Evolutionary conservation across 2,888 invertebrate species (phyloP).

Genomic region (Neocrepidodera transversa): DNA sequence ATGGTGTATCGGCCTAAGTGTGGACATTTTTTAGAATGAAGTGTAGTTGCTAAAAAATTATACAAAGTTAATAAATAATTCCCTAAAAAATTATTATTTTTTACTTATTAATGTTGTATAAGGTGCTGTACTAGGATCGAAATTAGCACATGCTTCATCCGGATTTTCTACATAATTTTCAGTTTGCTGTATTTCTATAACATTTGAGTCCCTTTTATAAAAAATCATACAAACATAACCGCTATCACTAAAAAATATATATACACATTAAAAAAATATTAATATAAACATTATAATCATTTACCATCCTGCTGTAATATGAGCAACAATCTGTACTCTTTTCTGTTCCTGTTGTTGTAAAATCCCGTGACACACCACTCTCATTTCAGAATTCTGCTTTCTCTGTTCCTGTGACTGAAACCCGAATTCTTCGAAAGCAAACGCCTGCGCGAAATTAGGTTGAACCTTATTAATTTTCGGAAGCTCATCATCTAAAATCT

Average conservation of each 20-base stretch:
- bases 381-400: conserved; percentile 62
- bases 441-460: conserved; percentile 44
- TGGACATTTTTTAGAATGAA: conserved; percentile 72
- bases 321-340: conserved; percentile 74
- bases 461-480: conserved; percentile 44
- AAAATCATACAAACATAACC: conserved; percentile 82
- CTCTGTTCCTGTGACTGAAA: conserved; percentile 57
- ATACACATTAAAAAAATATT: background rate
- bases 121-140: conserved; percentile 62
- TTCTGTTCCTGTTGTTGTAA: conserved; percentile 66
- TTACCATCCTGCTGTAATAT: conserved; percentile 81
- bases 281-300: conserved; percentile 45
- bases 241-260: conserved; percentile 69
- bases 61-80: background rate
- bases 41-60: conserved; percentile 65
- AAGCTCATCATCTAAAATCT: conserved; percentile 57
- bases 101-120: conserved; percentile 74
- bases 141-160: conserved; percentile 71
- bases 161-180: conserved; percentile 64
- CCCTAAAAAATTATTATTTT: too few relatives aligned
- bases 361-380: conserved; percentile 70
- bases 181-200: conserved; percentile 77
- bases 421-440: conserved; percentile 54
- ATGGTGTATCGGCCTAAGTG: conserved; percentile 73
- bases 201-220: conserved; percentile 72